A percentile compares a stretch with the other conserved stretches of the same genome.
These are phyloP conservation scores for Stigmatopora nigra DNA, from an alignment of 2,113 vertebrate genomes.

Conservation along the genomic window DNA sequence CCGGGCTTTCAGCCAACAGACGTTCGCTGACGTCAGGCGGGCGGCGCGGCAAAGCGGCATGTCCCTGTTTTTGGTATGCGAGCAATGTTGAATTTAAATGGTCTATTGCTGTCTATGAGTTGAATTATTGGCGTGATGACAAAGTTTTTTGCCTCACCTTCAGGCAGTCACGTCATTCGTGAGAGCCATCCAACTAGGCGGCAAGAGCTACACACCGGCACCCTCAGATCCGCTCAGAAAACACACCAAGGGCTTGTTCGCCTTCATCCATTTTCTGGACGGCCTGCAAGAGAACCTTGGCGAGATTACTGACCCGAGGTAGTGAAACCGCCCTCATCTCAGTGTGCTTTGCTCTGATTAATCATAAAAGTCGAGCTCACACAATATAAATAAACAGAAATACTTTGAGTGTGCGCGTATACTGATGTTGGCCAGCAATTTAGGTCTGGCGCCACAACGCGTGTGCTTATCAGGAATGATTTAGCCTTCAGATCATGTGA, in stretches of 20 bases:
- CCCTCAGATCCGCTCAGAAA: slow-evolving; percentile 78
- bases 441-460: slow-evolving; percentile 53
- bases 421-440: slow-evolving; percentile 14
- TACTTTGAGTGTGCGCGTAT: not conserved
- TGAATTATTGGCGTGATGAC: too few species aligned
- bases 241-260: slow-evolving; percentile 81
- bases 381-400: not conserved
- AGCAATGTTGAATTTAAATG: too few species aligned
- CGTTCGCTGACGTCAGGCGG: slow-evolving; percentile 84
- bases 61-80: slow-evolving; percentile 85
- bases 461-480: slow-evolving; percentile 49
- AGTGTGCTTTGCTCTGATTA: too few species aligned
- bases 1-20: slow-evolving; percentile 76
- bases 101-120: too few species aligned
- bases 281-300: slow-evolving; percentile 85
- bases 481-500: slow-evolving; percentile 30
- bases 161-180: slow-evolving; percentile 80
- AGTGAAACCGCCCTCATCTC: slow-evolving; percentile 28
- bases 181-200: slow-evolving; percentile 82
- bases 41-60: slow-evolving; percentile 69
- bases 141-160: not conserved
- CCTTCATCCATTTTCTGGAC: slow-evolving; percentile 83
- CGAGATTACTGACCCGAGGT: slow-evolving; percentile 83
- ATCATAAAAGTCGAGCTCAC: not conserved
- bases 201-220: slow-evolving; percentile 80